Percentiles rank a stretch among this genome's conserved stretches.
Conservation (phyloP, 2,797 vertebrate species). For the Sternotherus odoratus region DNA sequence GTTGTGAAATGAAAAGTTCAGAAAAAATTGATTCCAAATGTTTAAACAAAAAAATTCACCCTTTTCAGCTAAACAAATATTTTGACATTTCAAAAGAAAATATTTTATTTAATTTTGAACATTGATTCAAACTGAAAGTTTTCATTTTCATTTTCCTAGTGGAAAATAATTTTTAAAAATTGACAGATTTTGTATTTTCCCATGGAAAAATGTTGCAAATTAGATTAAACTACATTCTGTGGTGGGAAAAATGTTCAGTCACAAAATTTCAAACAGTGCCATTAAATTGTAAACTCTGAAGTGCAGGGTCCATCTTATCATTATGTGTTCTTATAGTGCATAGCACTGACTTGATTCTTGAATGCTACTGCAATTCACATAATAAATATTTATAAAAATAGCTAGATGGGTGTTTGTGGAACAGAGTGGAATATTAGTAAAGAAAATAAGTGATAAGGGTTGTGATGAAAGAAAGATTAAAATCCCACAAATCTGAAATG, state of each 20-base stretch:
- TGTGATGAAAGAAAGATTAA: slow-evolving; percentile 38
- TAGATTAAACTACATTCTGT: not conserved
- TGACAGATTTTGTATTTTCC: not conserved
- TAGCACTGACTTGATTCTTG: not conserved
- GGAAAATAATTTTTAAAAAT: not conserved
- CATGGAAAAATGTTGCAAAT: not conserved
- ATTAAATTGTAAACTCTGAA: not conserved
- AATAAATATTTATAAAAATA: not conserved
- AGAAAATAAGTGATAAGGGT: not conserved
- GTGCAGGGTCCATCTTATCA: not conserved
- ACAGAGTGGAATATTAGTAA: not conserved
- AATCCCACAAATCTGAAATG: slow-evolving; percentile 29
- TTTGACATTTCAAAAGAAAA: not conserved
- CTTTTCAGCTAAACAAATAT: not conserved
- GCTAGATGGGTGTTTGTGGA: not conserved
- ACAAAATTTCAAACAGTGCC: not conserved
- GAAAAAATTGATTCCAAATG: not conserved
- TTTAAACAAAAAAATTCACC: not conserved
- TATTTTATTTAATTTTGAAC: not conserved
- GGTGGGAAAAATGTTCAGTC: not conserved
- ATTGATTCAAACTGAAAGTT: not conserved
- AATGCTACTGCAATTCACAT: not conserved
- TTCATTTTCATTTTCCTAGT: not conserved
- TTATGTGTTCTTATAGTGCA: not conserved
- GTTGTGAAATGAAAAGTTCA: not conserved